Evolutionary conservation across 2,113 vertebrate species (phyloP), one percentile per base, ranked within the genome.

Genomic region (Sceloporus undulatus): DNA sequence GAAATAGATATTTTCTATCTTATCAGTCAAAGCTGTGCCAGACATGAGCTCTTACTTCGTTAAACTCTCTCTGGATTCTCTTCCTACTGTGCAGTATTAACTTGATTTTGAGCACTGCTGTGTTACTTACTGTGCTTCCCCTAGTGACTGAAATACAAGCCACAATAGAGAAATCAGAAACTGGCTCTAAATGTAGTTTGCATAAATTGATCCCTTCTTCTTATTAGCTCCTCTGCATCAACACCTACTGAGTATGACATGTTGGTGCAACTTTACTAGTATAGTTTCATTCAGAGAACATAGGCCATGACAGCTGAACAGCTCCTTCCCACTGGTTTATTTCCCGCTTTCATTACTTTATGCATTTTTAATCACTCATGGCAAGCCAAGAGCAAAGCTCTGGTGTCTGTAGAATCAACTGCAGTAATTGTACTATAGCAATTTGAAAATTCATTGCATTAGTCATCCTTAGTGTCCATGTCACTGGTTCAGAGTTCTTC

Each of bases 281-380:
- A 85, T 10, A 68, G 79, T 75, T 77, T 89, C 42, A 25, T 56
- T 70, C 59, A 82, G 40, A 89, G 56, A 89, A 81, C 38, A 74
- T 54, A 79, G 77, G 77, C 40, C 23, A 13, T 38, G 68, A 80
- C 68, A 89, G 70, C 38, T 85, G 68, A 74, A 74, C 56, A 85
- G 14, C 40, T 75, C n/a, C n/a, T 65, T 38, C 54, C 38, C 71
- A 52, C 52, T 79, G 68, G 5, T 40, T 75, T 66, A 52, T 75
- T 75, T 66, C 19, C 59, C 21, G 25, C n/a, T 76, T 76, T 82
- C 81, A 82, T 89, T 86, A 66, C 73, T 82, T 76, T 56, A 81
- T 89, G 59, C 71, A 85, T 86, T 86, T 88, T 89, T 85, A 77
- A 76, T 86, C 71, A 89, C 74, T 70, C 73, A 70, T 18, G 71